These are phyloP conservation scores for Xestia ashworthii DNA, from an alignment of 2,888 invertebrate species.

Conservation along the genomic window DNA sequence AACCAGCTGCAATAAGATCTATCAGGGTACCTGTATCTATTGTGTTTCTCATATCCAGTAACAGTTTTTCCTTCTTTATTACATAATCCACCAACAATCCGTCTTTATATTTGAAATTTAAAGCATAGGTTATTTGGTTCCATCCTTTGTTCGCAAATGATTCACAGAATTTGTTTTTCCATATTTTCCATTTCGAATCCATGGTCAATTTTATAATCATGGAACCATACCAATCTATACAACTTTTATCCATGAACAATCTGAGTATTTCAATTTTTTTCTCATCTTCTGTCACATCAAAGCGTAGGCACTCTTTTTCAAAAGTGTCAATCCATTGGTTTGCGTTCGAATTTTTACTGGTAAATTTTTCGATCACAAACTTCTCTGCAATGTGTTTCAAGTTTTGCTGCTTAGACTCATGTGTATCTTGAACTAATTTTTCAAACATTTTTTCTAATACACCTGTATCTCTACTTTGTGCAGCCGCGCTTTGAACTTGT, in stretches of 20 bases:
- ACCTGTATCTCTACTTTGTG: no score
- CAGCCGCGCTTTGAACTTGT: no score
- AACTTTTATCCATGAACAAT: slow-evolving; percentile 5
- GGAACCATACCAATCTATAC: not conserved
- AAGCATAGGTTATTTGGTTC: not conserved
- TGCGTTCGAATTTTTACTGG: not conserved
- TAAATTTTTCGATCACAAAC: slow-evolving; percentile 7
- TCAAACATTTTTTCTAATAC: no score
- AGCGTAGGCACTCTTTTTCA: no score
- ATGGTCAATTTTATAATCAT: slow-evolving; percentile 2
- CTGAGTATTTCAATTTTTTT: slow-evolving; percentile 3
- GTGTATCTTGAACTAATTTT: no score
- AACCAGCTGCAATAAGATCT: slow-evolving; percentile 1
- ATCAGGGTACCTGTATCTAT: not conserved
- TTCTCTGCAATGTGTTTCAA: not conserved
- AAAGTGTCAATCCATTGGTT: not conserved
- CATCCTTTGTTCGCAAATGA: not conserved
- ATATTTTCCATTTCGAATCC: not conserved
- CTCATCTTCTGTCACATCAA: not conserved
- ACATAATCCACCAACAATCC: slow-evolving; percentile 6
- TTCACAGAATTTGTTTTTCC: not conserved
- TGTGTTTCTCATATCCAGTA: not conserved
- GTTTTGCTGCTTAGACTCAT: no score
- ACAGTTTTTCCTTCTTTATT: slow-evolving; percentile 1
- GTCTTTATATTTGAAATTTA: not conserved